These are phyloP conservation scores for Caenorhabditis sp. DNA, from an alignment of 2,888 invertebrate genomes.

Conservation along the genomic window DNA sequence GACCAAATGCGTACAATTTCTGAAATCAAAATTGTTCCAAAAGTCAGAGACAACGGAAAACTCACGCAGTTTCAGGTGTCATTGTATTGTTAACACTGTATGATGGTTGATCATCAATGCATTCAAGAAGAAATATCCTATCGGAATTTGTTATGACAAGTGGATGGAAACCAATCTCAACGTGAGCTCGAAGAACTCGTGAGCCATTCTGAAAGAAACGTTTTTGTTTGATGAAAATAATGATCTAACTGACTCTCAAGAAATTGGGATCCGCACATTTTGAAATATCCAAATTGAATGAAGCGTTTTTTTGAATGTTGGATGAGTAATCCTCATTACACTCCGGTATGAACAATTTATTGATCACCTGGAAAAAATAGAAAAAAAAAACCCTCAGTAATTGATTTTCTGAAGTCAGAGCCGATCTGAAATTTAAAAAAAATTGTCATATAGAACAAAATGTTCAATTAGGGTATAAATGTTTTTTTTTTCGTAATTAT, in stretches of 20 bases:
- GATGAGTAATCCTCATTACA: conserved; percentile 48
- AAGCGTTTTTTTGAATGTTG: conserved; percentile 45
- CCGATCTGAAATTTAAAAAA: too few species aligned
- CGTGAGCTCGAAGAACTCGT: conserved; percentile 42
- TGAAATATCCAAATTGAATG: conserved; percentile 39
- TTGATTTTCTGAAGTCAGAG: too few species aligned
- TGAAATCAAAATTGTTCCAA: background rate
- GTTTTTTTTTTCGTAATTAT: too few species aligned
- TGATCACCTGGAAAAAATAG: conserved; percentile 28
- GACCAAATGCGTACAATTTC: conserved; percentile 48
- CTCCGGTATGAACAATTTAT: conserved; percentile 43
- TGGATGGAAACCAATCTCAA: conserved; percentile 59
- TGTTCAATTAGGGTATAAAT: too few species aligned
- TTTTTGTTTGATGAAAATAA: background rate
- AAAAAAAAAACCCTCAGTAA: too few species aligned
- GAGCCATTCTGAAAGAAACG: conserved; percentile 51
- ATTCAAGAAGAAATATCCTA: conserved; percentile 47
- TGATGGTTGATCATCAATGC: conserved; percentile 33
- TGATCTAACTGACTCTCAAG: conserved; percentile 19
- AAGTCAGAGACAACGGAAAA: background rate
- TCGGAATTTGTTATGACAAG: conserved; percentile 54
- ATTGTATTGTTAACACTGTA: conserved; percentile 16
- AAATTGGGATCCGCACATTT: conserved; percentile 40
- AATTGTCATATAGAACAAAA: too few species aligned
- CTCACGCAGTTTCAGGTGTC: conserved; percentile 19